These are phyloP conservation scores for Collichthys lucidus DNA, from an alignment of 2,113 vertebrate species.

Conservation along the genomic window DNA sequence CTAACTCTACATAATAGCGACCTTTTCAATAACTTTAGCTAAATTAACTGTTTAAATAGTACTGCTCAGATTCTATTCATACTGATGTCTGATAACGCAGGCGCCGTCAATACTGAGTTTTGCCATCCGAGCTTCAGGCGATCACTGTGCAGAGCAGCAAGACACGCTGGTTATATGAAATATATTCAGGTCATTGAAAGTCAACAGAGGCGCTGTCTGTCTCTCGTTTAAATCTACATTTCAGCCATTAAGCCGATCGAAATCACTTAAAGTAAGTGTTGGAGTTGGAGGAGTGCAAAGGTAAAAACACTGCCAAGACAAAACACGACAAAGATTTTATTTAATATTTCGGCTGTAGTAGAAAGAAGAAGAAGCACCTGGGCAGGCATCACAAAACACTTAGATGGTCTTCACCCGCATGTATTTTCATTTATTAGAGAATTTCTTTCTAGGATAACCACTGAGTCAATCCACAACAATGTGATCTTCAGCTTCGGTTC, in stretches of 20 bases:
- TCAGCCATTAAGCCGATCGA: slow-evolving; percentile 14
- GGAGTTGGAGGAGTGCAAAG: not conserved
- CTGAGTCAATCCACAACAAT: slow-evolving; percentile 1
- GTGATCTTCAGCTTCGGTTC: not conserved
- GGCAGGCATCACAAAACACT: not conserved
- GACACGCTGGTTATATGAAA: slow-evolving; percentile 3
- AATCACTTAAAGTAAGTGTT: slow-evolving; percentile 5
- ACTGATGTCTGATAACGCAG: slow-evolving; percentile 37
- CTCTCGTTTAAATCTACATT: slow-evolving; percentile 22
- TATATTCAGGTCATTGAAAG: slow-evolving; percentile 42
- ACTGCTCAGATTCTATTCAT: not conserved
- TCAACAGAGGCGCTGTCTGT: not conserved
- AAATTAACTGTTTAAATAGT: not conserved
- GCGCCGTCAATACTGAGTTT: slow-evolving; percentile 29
- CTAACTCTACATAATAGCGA: not conserved
- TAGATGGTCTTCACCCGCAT: not conserved
- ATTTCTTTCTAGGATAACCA: slow-evolving; percentile 18
- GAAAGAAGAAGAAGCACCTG: too few relatives aligned
- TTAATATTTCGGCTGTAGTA: not conserved
- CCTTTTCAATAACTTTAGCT: not conserved
- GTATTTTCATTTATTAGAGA: slow-evolving; percentile 23
- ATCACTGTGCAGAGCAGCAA: slow-evolving; percentile 8
- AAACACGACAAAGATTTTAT: slow-evolving; percentile 9
- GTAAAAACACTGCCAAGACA: slow-evolving; percentile 23
- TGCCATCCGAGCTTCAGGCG: slow-evolving; percentile 4